Evolutionary conservation across 2,797 vertebrate genomes (phyloP).

Genomic region (Gallinago solitaria): DNA sequence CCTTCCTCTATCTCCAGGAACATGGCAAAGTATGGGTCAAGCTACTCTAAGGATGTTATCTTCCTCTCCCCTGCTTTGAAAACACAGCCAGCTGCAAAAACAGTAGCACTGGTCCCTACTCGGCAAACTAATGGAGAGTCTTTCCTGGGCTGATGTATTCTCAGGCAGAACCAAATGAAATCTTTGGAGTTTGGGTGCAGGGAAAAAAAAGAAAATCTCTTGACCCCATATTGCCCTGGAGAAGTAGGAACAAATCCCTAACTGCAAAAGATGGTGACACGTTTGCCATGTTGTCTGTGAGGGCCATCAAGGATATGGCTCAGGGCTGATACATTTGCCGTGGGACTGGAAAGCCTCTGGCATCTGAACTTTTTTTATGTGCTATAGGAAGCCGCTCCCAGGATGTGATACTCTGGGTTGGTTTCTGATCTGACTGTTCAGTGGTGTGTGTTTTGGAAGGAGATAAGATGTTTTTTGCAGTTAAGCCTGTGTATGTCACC

Average conservation of each 20-base stretch:
- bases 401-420: not conserved
- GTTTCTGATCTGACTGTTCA: not conserved
- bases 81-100: not conserved
- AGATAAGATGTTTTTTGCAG: not conserved
- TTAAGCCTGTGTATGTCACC: not conserved
- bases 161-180: not conserved
- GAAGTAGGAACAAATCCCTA: not conserved
- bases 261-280: not conserved
- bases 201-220: not conserved
- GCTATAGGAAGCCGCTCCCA: not conserved
- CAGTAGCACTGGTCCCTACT: conserved; percentile 2
- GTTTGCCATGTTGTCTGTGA: not conserved
- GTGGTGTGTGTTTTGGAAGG: not conserved
- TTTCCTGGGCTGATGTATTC: not conserved
- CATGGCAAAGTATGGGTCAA: not conserved
- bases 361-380: not conserved
- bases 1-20: not conserved
- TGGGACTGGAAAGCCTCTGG: not conserved
- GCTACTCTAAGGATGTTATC: not conserved
- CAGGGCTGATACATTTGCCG: not conserved
- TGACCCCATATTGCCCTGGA: not conserved
- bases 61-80: conserved; percentile 26
- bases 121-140: not conserved
- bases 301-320: not conserved
- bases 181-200: not conserved